These are phyloP conservation scores for Hiodon alosoides DNA, from an alignment of 2,113 vertebrate genomes.

Conservation along the genomic window DNA sequence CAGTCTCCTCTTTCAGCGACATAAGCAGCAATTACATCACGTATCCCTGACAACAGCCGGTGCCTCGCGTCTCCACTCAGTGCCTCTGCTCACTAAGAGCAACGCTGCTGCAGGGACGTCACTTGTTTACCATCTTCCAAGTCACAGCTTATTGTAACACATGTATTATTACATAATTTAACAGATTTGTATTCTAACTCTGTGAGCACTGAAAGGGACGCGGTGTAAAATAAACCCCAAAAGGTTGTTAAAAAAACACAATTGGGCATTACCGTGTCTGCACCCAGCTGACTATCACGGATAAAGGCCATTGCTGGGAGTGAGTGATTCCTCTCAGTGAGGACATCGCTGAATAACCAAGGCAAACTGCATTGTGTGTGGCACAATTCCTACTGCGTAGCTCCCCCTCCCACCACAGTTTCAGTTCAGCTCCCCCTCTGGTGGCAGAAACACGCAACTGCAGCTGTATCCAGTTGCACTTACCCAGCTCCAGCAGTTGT, in stretches of 20 bases:
- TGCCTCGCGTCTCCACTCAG: constrained; percentile 25
- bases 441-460: neutral
- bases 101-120: constrained; percentile 35
- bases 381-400: constrained; percentile 17
- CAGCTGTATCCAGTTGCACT: constrained; percentile 36
- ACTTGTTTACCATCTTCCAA: constrained; percentile 55
- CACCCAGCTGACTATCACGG: neutral
- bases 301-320: constrained; percentile 5
- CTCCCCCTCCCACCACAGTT: neutral
- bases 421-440: constrained; percentile 24
- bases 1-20: constrained; percentile 18
- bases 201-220: neutral
- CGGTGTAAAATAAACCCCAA: neutral
- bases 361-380: constrained; percentile 39
- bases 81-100: neutral
- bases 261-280: neutral
- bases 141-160: constrained; percentile 39
- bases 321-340: constrained; percentile 22
- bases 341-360: constrained; percentile 20
- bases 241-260: constrained; percentile 25
- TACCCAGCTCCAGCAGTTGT: constrained; percentile 87
- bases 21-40: constrained; percentile 44
- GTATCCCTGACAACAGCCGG: constrained; percentile 41
- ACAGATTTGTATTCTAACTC: constrained; percentile 19
- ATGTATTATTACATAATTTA: constrained; percentile 40